A percentile compares a stretch with the other conserved stretches of the same genome.
phyloP scores from a whole-genome alignment of 2,797 vertebrate species.

The Premnoplex brunnescens region DNA sequence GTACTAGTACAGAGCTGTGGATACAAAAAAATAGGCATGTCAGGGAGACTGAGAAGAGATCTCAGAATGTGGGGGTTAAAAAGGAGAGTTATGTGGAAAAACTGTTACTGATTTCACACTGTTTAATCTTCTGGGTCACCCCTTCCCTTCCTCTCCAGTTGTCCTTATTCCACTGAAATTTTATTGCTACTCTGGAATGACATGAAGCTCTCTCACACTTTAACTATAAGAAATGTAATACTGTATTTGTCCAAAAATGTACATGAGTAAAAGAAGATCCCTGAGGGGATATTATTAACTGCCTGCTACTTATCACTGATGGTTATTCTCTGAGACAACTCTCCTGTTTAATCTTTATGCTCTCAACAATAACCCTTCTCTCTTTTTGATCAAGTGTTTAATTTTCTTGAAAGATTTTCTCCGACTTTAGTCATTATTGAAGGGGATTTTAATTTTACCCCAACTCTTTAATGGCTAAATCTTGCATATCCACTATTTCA shows the following conservation, averaged over 20 bases:
- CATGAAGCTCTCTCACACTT: not conserved
- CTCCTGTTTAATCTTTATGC: conserved; percentile 76
- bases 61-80: not conserved
- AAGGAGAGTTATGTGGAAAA: not conserved
- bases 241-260: conserved; percentile 54
- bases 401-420: conserved; percentile 81
- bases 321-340: conserved; percentile 65
- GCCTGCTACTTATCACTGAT: conserved; percentile 64
- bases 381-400: conserved; percentile 80
- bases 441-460: conserved; percentile 76
- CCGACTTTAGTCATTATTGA: conserved; percentile 72
- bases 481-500: conserved; percentile 74
- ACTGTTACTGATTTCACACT: not conserved
- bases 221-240: conserved; percentile 47
- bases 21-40: accelerated
- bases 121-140: not conserved
- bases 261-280: conserved; percentile 62
- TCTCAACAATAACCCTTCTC: conserved; percentile 70
- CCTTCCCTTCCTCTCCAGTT: not conserved
- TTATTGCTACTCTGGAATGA: conserved; percentile 30
- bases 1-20: not conserved
- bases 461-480: conserved; percentile 76
- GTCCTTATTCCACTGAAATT: conserved; percentile 15
- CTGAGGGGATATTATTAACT: conserved; percentile 66
- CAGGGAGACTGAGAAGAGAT: not conserved